These are phyloP conservation scores for Ectemnius lituratus DNA, from an alignment of 2,888 invertebrate species.

Conservation along the genomic window DNA sequence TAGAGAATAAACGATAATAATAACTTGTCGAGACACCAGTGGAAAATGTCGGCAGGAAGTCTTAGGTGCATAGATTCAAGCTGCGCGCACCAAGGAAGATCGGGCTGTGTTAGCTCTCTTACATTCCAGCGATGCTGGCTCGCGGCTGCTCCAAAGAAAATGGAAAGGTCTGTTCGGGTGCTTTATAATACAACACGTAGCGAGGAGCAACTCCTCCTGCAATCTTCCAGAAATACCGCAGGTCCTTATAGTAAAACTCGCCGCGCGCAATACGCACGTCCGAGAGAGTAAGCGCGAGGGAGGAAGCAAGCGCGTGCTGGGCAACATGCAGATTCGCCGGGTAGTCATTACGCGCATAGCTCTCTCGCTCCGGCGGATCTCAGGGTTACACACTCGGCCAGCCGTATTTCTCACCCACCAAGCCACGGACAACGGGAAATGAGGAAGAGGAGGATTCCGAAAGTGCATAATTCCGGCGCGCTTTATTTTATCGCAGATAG, in stretches of 20 bases:
- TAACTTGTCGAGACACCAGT: conserved; percentile 23
- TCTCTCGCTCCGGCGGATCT: not conserved
- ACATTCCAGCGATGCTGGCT: not conserved
- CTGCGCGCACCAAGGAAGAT: too few relatives aligned
- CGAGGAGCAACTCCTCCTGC: conserved; percentile 4
- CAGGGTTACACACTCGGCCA: not conserved
- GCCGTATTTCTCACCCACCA: conserved; percentile 9
- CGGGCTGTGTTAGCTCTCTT: not conserved
- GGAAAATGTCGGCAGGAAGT: conserved; percentile 11
- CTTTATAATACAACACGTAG: conserved; percentile 7
- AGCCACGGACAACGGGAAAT: not conserved
- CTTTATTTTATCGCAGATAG: too few relatives aligned
- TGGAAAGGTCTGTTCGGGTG: not conserved
- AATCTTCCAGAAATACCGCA: conserved; percentile 9
- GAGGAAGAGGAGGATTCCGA: too few relatives aligned
- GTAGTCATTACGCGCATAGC: conserved; percentile 1
- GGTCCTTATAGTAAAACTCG: conserved; percentile 10
- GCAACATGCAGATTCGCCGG: conserved; percentile 4
- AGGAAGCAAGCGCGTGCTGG: not conserved
- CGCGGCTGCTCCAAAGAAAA: conserved; percentile 7
- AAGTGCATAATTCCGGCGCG: too few relatives aligned
- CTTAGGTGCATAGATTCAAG: not conserved
- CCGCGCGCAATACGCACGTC: conserved; percentile 6
- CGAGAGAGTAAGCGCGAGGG: too few relatives aligned
- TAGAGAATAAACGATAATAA: conserved; percentile 39